Base-by-base conservation (phyloP, 1,140 invertebrate genomes). In the Calephelis nemesis region DNA sequence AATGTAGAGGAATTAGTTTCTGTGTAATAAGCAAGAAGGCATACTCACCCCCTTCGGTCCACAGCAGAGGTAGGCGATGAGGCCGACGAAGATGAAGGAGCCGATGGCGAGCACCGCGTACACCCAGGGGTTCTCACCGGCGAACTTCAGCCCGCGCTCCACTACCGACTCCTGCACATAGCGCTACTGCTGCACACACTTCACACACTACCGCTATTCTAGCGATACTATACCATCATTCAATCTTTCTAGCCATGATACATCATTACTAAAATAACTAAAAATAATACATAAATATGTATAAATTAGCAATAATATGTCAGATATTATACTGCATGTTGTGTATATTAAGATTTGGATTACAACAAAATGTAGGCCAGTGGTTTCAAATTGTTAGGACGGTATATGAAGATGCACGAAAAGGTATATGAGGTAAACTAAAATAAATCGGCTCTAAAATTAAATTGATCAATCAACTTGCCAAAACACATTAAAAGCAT, bases 41-140 rank as follows among this genome's bases (percentile, higher is more conserved):
- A 62, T 68, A 74, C 79, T 79, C 63, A 87, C 85, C 49, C 74
- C 64, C 8, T 65, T 76, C 63, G 94, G 93, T 77, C 93, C 94
- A 94, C 96, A 98, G 93, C 96, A 98, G 80, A 95, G 95, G 88
- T 97, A 95, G 73, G 98, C 93, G 74, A 97, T 85, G 72, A 97
- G 93, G 74, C 96, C 93, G 71, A 96, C 90, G 47, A 97, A 95
- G 64, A 98, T 87, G 72, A 96, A 96, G 87, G 96, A 92, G 65
- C 95, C 94, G 68, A 98, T 85, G 75, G 98, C 94, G 89, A 98
- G 97, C 64, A 97, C 94, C 65, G 94, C 96, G 95, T 97, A 98
- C 70, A 98, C 93, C 96, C 97, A 98, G 45, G 98, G 98, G 84
- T 97, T 94, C 68, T 97, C 96, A 76, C 97, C 96, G 69, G 97